A percentile compares a stretch with the other conserved stretches of the same genome.
Evolutionary conservation across 2,888 invertebrate genomes (phyloP).

Genomic region (Hypena proboscidalis): DNA sequence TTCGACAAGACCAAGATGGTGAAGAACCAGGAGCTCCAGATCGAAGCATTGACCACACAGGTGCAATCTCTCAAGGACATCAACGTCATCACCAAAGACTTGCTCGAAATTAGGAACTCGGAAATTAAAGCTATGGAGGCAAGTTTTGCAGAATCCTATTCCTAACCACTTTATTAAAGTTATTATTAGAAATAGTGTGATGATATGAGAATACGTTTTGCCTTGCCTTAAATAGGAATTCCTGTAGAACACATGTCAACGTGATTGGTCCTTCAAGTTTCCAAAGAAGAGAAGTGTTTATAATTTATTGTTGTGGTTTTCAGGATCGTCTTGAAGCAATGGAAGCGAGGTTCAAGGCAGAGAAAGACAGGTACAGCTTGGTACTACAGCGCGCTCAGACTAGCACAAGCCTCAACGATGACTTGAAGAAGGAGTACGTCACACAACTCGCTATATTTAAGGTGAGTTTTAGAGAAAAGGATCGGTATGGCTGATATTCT

Average conservation of each 20-base stretch:
- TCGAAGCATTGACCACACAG: constrained; percentile 89
- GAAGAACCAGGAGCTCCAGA: constrained; percentile 92
- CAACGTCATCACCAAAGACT: constrained; percentile 91
- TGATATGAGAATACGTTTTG: no score
- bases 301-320: constrained; percentile 22
- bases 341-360: constrained; percentile 88
- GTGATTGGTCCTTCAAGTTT: no score
- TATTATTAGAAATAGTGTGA: no score
- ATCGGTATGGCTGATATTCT: no score
- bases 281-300: no score
- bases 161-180: no score
- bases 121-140: constrained; percentile 92
- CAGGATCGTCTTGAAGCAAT: constrained; percentile 88
- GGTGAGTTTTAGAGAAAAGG: no score
- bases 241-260: no score
- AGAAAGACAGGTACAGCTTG: constrained; percentile 89
- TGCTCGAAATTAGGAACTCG: constrained; percentile 91
- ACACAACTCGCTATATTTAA: constrained; percentile 90
- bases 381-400: constrained; percentile 89
- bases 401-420: constrained; percentile 90
- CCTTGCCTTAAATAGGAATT: no score
- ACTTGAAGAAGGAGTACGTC: constrained; percentile 91
- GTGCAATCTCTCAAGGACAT: constrained; percentile 92
- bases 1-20: constrained; percentile 91
- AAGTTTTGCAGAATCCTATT: constrained; percentile 12